phyloP scores from a whole-genome alignment of 2,888 invertebrate genomes.

The Geophilus truncorum region DNA sequence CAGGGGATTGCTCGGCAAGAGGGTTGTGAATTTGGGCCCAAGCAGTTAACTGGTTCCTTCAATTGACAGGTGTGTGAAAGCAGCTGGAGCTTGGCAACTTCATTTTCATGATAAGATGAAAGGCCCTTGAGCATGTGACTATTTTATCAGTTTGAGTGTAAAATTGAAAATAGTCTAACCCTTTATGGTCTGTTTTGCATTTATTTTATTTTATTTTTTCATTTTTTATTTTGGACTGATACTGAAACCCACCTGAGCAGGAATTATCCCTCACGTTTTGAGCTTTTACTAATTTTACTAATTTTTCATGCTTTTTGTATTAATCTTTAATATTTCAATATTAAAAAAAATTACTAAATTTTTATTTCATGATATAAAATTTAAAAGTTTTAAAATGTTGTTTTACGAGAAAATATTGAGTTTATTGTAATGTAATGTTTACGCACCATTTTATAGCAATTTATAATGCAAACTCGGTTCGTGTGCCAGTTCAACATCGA shows the following conservation, averaged over 20 bases:
- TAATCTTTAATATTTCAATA: background rate
- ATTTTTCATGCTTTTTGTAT: background rate
- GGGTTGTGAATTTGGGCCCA: background rate
- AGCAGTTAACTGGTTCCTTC: slow-evolving; percentile 18
- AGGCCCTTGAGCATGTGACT: slow-evolving; percentile 25
- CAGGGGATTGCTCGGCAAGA: background rate
- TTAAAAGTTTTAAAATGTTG: no score
- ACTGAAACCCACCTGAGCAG: slow-evolving; percentile 26
- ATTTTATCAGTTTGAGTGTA: slow-evolving; percentile 27
- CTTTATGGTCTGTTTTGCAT: slow-evolving; percentile 34
- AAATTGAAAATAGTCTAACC: slow-evolving; percentile 20
- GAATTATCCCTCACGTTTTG: background rate
- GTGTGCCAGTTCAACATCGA: slow-evolving; percentile 95
- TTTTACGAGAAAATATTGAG: no score
- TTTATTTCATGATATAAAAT: no score
- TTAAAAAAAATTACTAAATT: no score
- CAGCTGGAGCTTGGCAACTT: slow-evolving; percentile 25
- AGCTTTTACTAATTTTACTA: slow-evolving; percentile 34
- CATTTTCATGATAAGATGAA: slow-evolving; percentile 25
- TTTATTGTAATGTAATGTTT: background rate
- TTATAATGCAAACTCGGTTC: slow-evolving; percentile 88
- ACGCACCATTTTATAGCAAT: slow-evolving; percentile 57
- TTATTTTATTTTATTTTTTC: background rate
- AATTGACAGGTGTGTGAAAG: slow-evolving; percentile 27
- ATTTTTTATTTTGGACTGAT: background rate